A percentile compares a stretch with the other conserved stretches of the same genome.
Conservation (phyloP, 64 coral and sea anemone genomes). For the Astreopora myriophthalma region DNA sequence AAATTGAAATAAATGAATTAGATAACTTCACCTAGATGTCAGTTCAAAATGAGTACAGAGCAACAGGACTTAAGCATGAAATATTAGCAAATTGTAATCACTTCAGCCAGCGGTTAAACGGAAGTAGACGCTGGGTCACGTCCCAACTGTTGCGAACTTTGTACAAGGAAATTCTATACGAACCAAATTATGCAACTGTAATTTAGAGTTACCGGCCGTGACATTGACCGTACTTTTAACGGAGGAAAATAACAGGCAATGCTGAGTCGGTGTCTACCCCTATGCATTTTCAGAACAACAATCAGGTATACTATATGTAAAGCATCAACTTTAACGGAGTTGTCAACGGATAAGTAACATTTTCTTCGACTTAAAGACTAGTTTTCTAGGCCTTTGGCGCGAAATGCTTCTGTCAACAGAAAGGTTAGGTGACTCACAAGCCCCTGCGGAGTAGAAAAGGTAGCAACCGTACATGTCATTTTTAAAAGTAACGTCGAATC, state of each 20-base stretch:
- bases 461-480: too few species aligned
- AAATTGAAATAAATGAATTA: not conserved
- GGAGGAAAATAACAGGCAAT: not conserved
- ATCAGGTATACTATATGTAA: not conserved
- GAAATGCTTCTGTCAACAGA: not conserved
- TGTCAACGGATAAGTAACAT: not conserved
- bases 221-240: not conserved
- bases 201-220: too few species aligned
- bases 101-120: not conserved
- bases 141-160: not conserved
- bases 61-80: not conserved
- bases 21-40: too few species aligned
- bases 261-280: not conserved
- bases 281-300: not conserved
- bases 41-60: not conserved
- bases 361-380: not conserved
- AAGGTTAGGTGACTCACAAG: not conserved
- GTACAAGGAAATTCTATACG: slow-evolving; percentile 5
- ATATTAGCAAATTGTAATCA: not conserved
- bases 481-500: too few species aligned
- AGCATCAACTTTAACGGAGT: not conserved
- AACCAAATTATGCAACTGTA: not conserved
- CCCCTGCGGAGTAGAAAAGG: not conserved
- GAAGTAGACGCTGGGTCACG: not conserved
- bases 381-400: not conserved